These are phyloP conservation scores for Perccottus glenii DNA, from an alignment of 2,113 vertebrate genomes.

Conservation along the genomic window DNA sequence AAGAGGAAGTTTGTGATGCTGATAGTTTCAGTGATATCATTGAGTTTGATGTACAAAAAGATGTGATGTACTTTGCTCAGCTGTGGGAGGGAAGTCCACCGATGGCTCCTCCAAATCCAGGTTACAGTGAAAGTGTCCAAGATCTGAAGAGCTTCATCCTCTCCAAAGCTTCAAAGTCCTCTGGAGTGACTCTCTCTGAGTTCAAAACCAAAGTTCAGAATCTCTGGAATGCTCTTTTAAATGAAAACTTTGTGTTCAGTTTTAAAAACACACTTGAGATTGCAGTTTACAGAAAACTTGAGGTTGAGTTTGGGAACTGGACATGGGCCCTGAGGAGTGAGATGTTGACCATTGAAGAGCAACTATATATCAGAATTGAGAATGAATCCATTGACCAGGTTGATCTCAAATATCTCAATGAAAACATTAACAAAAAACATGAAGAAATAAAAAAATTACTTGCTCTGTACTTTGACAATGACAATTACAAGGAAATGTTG, in stretches of 20 bases:
- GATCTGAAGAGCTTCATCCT: conserved; percentile 49
- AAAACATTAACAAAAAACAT: conserved; percentile 6
- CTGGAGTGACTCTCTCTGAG: conserved; percentile 9
- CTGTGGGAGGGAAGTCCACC: conserved; percentile 62
- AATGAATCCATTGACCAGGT: conserved; percentile 5
- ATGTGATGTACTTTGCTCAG: conserved; percentile 57
- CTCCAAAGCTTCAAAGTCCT: conserved; percentile 31
- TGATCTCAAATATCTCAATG: not conserved
- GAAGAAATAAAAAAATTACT: not conserved
- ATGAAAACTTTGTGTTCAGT: conserved; percentile 48
- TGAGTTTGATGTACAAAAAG: conserved; percentile 43
- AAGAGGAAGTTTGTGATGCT: conserved; percentile 35
- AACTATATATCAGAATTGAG: conserved; percentile 16
- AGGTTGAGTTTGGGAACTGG: conserved; percentile 36
- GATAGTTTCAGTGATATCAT: conserved; percentile 45
- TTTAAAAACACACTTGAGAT: conserved; percentile 56
- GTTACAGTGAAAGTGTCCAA: conserved; percentile 47
- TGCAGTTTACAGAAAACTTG: conserved; percentile 41
- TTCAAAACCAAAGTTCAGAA: conserved; percentile 37
- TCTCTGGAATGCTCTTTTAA: conserved; percentile 37
- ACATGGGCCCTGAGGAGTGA: conserved; percentile 46
- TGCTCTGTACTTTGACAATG: conserved; percentile 13
- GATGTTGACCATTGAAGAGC: conserved; percentile 38
- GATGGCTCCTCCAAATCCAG: conserved; percentile 64
- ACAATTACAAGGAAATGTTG: conserved; percentile 40